Conservation (phyloP, 2,888 invertebrate genomes). For the Athrips mouffetella region DNA sequence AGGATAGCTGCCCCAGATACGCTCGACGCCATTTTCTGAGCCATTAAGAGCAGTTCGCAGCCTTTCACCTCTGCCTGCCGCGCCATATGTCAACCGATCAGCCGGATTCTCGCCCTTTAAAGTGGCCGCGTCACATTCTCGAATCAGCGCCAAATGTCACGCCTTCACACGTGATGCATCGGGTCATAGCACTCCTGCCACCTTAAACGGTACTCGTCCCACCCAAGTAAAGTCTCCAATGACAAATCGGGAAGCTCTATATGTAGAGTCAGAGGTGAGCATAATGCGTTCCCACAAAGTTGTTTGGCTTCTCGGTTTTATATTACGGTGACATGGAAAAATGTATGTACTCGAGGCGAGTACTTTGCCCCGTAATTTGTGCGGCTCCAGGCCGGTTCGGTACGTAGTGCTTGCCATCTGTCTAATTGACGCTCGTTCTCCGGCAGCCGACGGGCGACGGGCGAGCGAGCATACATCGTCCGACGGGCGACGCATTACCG, state of each 20-base stretch:
- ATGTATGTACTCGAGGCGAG: neutral
- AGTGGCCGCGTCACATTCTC: constrained; percentile 7
- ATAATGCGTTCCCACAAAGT: neutral
- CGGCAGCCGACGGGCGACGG: neutral
- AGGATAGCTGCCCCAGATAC: neutral
- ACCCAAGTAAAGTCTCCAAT: neutral
- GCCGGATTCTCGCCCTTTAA: constrained; percentile 13
- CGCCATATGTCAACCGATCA: constrained; percentile 8
- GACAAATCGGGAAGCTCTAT: constrained; percentile 2
- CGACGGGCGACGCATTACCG: constrained; percentile 9
- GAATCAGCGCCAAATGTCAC: constrained; percentile 19
- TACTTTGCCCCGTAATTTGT: constrained; percentile 10
- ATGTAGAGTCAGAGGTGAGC: neutral
- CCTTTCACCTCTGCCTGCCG: constrained; percentile 4
- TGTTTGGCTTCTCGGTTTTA: constrained; percentile 3
- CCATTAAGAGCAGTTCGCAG: neutral
- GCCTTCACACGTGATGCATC: constrained; percentile 16
- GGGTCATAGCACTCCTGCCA: neutral
- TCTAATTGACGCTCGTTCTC: constrained; percentile 23
- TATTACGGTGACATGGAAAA: neutral
- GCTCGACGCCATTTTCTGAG: constrained; percentile 1
- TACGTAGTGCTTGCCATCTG: constrained; percentile 20
- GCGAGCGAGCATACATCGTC: neutral
- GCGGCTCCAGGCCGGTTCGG: neutral
- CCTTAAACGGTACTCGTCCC: constrained; percentile 5